These are phyloP conservation scores for Panulirus ornatus DNA, from an alignment of 1,140 invertebrate species.

Conservation along the genomic window DNA sequence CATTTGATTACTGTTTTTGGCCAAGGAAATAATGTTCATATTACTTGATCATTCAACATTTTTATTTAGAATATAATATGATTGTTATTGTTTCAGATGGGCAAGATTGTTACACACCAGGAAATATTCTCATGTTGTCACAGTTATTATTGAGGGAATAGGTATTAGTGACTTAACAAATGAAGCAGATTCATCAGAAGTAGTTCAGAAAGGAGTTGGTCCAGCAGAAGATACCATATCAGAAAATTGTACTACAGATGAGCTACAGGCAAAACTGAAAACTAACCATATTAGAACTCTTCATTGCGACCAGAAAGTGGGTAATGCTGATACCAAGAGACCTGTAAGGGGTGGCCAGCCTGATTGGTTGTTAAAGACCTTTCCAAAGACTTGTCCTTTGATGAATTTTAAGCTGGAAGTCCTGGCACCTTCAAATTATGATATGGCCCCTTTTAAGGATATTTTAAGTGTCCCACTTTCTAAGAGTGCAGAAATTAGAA, in stretches of 20 bases:
- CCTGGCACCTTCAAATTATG: background rate
- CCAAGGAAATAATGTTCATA: no score
- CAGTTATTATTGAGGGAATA: background rate
- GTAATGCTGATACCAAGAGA: background rate
- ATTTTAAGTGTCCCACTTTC: background rate
- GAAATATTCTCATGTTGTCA: background rate
- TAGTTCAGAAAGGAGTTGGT: no score
- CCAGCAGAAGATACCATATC: no score
- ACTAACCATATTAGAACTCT: no score
- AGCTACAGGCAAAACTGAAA: no score
- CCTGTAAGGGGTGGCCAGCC: background rate
- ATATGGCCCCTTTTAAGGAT: background rate
- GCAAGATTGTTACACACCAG: background rate
- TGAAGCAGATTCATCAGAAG: background rate
- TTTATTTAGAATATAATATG: no score
- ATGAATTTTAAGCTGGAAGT: background rate
- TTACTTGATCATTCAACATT: no score
- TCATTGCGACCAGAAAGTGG: no score
- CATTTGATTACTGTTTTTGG: no score
- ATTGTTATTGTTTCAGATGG: background rate
- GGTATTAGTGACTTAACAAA: background rate
- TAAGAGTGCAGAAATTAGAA: background rate
- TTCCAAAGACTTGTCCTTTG: background rate
- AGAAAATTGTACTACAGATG: no score
- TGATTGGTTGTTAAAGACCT: background rate